Base-by-base conservation (phyloP, 2,113 vertebrate species). In the Oncorhynchus gorbuscha region DNA sequence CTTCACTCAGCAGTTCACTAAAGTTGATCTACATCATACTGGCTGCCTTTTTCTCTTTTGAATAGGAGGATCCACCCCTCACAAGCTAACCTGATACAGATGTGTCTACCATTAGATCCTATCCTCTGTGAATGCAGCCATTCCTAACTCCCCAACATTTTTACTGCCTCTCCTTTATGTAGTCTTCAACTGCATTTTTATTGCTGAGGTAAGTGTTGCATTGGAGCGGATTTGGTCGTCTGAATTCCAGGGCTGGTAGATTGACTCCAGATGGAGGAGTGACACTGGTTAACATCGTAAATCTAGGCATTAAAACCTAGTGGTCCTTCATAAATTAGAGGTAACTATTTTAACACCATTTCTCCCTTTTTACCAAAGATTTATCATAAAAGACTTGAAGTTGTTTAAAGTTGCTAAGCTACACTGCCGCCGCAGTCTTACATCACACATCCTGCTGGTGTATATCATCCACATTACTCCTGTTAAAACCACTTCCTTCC, bases 241-340 rank as follows among this genome's bases (percentile, higher is more conserved):
- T 32, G 61, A 66, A 81, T 82, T 82, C 73, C 78, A 78, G 68
- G 74, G 68, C 76, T 32, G 39, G 12, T 74, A 76, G 76, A 80
- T 85, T 80, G 68, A 79, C 80, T 74, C 76, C 78, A 83, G 81
- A 78, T 67, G 67, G 3, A 26, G 73, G 51, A 81, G 70, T 75
- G 18, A 22, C 76, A 51, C 72, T 61, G n/a, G 59, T 61, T 20
- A 61, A 24, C 48, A 64, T 79, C 71, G 71, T 75, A 74, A 81
- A 76, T 79, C 49, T 51, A 51, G 11, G 11, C 14, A 16, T 13
- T 14, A 70, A 75, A 75, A 79, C 74, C 68, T 80, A 83, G 80
- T 61, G 77, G 76, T 71, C 71, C 76, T 62, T 24, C 77, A 74
- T 74, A 71, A 75, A 74, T 74, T 69, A 75, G 72, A 39, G 69